phyloP scores from a whole-genome alignment of 1,140 invertebrate species.

The Atta texana region DNA sequence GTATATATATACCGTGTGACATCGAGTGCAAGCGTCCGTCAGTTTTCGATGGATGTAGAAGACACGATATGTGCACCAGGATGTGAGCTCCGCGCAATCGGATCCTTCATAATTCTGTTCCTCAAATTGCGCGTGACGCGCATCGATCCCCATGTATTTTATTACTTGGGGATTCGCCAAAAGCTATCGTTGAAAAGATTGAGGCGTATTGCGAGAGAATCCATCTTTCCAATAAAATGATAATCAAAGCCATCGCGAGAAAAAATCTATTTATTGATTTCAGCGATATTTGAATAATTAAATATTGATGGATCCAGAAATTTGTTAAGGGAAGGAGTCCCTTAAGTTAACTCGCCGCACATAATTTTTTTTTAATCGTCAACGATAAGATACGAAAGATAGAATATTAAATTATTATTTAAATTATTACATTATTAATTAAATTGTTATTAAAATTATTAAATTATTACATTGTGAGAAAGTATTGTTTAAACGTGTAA shows the following conservation, averaged over 20 bases:
- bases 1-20: neutral
- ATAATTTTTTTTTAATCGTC: no score
- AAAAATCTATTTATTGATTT: neutral
- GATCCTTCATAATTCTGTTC: neutral
- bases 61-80: neutral
- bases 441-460: no score
- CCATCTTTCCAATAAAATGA: neutral
- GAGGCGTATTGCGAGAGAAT: neutral
- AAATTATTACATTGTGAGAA: no score
- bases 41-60: conserved; percentile 9
- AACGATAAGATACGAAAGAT: no score
- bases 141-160: conserved; percentile 35
- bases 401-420: no score
- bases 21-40: neutral
- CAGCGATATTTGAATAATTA: conserved; percentile 31
- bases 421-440: no score
- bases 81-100: neutral
- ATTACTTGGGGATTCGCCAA: neutral
- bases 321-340: no score
- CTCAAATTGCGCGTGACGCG: conserved; percentile 20
- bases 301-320: no score
- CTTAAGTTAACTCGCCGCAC: no score
- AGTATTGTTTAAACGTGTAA: no score
- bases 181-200: neutral
- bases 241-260: neutral